phyloP scores from a whole-genome alignment of 1,140 invertebrate species.

The Heliconius hewitsoni region DNA sequence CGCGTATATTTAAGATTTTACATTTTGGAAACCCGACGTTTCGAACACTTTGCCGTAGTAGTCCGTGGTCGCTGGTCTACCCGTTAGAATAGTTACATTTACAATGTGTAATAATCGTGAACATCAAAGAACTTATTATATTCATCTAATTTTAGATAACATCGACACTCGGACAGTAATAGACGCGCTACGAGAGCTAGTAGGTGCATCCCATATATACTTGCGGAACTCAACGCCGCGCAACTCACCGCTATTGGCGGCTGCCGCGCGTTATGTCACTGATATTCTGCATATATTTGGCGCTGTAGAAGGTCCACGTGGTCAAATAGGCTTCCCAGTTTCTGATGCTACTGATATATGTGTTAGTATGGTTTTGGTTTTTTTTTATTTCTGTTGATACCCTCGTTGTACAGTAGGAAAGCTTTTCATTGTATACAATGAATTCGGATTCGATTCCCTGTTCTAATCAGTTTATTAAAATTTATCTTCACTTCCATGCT shows the following conservation, averaged over 20 bases:
- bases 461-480: no score
- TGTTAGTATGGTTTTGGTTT: slow-evolving; percentile 71
- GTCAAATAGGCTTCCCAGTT: slow-evolving; percentile 91
- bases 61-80: no score
- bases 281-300: slow-evolving; percentile 95
- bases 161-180: slow-evolving; percentile 94
- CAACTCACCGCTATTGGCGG: slow-evolving; percentile 84
- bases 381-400: not conserved
- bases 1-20: no score
- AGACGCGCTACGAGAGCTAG: slow-evolving; percentile 91
- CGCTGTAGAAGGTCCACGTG: slow-evolving; percentile 85
- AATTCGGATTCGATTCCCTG: no score
- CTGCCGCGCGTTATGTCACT: slow-evolving; percentile 91
- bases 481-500: no score
- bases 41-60: no score
- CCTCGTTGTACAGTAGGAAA: no score
- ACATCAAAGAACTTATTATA: no score
- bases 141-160: slow-evolving; percentile 86
- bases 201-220: slow-evolving; percentile 92
- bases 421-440: no score
- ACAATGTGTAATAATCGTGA: no score
- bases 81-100: no score
- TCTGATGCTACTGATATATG: slow-evolving; percentile 71
- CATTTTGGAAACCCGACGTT: no score
- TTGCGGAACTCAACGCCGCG: slow-evolving; percentile 83